Conservation (phyloP, 1,140 invertebrate species). For the Leptopilina boulardi region DNA sequence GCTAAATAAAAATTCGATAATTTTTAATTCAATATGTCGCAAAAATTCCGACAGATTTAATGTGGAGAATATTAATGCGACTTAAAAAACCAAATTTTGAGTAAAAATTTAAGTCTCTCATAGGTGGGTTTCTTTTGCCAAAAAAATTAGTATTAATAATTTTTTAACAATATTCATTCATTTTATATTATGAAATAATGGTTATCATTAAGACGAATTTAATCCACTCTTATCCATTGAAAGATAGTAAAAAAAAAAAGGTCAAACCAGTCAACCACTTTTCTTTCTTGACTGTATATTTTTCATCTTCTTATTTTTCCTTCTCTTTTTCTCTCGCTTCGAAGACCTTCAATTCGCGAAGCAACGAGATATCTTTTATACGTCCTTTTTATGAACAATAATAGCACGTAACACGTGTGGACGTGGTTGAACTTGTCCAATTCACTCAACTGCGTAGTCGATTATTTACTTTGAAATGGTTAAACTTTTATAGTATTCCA, state of each 20-base stretch:
- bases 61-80: too few species aligned
- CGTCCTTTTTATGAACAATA: slow-evolving; percentile 6
- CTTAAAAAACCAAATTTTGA: too few species aligned
- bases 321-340: neutral
- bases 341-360: neutral
- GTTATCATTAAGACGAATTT: neutral
- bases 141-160: too few species aligned
- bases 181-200: too few species aligned
- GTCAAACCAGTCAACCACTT: neutral
- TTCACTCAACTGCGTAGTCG: neutral
- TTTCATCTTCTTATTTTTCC: slow-evolving; percentile 2
- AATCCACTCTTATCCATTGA: neutral
- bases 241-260: neutral
- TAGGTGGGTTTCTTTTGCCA: too few species aligned
- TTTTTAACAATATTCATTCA: too few species aligned
- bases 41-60: too few species aligned
- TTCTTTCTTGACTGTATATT: neutral
- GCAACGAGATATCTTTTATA: neutral
- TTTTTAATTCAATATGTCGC: too few species aligned
- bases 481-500: neutral
- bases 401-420: slow-evolving; percentile 11
- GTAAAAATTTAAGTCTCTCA: too few species aligned
- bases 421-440: neutral
- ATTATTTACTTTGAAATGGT: neutral
- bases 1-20: too few species aligned